phyloP scores from a whole-genome alignment of 2,113 vertebrate species.

The Zosterops pallidus region DNA sequence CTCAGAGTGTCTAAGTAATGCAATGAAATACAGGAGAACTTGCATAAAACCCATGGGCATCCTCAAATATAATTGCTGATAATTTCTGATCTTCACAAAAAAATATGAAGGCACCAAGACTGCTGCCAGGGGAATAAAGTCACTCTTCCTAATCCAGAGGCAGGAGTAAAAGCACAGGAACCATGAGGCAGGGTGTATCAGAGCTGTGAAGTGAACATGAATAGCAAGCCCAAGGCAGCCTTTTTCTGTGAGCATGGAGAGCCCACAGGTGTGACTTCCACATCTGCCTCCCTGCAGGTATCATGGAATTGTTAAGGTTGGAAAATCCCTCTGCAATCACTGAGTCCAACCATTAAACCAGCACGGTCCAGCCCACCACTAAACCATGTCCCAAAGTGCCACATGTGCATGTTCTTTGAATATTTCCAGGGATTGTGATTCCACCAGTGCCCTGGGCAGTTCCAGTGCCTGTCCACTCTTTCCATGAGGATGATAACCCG shows the following conservation, averaged over 20 bases:
- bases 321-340: neutral
- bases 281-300: fast-evolving
- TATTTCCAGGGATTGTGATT: neutral
- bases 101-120: fast-evolving
- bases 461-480: neutral
- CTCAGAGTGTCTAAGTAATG: neutral
- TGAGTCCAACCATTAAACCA: neutral
- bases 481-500: neutral
- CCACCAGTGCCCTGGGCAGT: neutral
- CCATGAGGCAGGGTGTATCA: neutral
- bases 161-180: neutral
- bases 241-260: fast-evolving
- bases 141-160: neutral
- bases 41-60: neutral
- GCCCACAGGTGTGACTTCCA: neutral
- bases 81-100: neutral
- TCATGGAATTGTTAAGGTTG: fast-evolving
- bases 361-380: neutral
- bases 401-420: neutral
- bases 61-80: neutral
- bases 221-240: neutral
- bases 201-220: neutral
- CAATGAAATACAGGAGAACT: neutral
- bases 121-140: neutral
- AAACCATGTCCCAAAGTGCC: neutral